These are phyloP conservation scores for Hydrolagus affinis DNA, from an alignment of 2,113 vertebrate genomes.

Conservation along the genomic window DNA sequence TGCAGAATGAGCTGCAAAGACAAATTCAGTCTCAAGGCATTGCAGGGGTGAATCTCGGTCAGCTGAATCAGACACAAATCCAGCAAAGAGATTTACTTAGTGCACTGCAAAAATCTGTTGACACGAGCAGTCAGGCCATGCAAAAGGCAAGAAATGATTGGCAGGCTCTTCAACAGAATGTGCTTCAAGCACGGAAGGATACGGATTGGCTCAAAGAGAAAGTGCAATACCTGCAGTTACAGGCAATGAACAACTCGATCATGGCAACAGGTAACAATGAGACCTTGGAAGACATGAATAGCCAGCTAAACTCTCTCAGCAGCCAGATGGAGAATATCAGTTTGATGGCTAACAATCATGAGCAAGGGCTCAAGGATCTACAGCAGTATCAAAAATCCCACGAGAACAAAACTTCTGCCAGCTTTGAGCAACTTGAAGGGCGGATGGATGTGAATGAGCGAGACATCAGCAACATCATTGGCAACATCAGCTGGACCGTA, in stretches of 20 bases:
- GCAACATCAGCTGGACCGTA: slow-evolving; percentile 84
- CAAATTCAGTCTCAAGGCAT: slow-evolving; percentile 72
- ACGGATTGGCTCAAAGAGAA: slow-evolving; percentile 79
- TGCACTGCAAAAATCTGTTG: slow-evolving; percentile 73
- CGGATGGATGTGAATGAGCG: slow-evolving; percentile 73
- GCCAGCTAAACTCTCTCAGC: slow-evolving; percentile 66
- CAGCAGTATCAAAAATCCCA: slow-evolving; percentile 74
- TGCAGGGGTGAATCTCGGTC: slow-evolving; percentile 69
- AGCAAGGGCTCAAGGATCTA: slow-evolving; percentile 78
- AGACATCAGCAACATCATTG: slow-evolving; percentile 74
- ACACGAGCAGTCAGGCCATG: slow-evolving; percentile 73
- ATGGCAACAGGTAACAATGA: slow-evolving; percentile 79
- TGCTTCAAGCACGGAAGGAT: slow-evolving; percentile 72
- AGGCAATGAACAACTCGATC: slow-evolving; percentile 72
- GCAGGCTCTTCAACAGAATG: slow-evolving; percentile 74
- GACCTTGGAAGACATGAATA: slow-evolving; percentile 76
- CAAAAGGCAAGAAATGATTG: slow-evolving; percentile 78
- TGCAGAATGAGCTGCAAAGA: slow-evolving; percentile 73
- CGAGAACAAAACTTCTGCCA: slow-evolving; percentile 67
- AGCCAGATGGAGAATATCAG: slow-evolving; percentile 80
- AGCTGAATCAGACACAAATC: slow-evolving; percentile 80
- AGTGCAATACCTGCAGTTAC: slow-evolving; percentile 68
- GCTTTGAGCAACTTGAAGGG: slow-evolving; percentile 71
- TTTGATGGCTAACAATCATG: slow-evolving; percentile 66
- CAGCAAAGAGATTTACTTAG: slow-evolving; percentile 73